Evolutionary conservation across 2,888 invertebrate genomes (phyloP), one percentile per base, ranked within the genome.

Genomic region (Lasioglossum vierecki): DNA sequence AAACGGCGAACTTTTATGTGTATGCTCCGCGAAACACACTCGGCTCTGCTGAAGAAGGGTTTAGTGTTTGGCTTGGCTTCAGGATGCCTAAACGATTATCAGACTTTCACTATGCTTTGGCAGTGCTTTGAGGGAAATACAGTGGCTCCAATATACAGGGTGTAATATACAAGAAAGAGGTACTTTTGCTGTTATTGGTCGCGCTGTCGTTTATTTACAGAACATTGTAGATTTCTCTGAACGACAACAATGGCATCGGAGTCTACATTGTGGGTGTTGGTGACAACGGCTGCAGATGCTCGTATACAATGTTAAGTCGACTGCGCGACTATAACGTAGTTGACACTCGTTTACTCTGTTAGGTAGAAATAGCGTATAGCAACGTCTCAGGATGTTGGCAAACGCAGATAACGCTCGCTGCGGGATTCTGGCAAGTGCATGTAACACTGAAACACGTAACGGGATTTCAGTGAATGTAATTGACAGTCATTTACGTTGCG

Each of bases 381-480:
- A 63, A 63, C 63, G 30, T 63, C 63, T 15, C 30, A 63, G 63
- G 15, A 15, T 30, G 30, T 30, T 63, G 30, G 30, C 30, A 63
- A 30, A 30, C 15, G 63, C 63, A 6, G 63, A 63, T 63, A 39
- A 22, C 35, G 39, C 66, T 66, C 35, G 8, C 35, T 22, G 18
- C 18, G 22, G 18, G 30, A 22, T 35, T 35, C 35, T 39, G 35
- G 35, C 30, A 9, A 66, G 15, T 35, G 35, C 35, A 66, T 18
- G 66, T 39, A 66, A 8, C 22, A 66, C 35, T 66, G 30, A 8
- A 35, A 35, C 66, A 9, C 8, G 22, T 66, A 35, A 35, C 35
- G 66, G 66, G 66, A 66, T 35, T 66, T 66, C 66, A 66, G 35
- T 22, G 66, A 35, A 35, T 9, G 30, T 66, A 66, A 66, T 66